Percentiles rank a stretch among this genome's conserved stretches.
phyloP scores from a whole-genome alignment of 2,888 invertebrate species.

The Parochlus steinenii region DNA sequence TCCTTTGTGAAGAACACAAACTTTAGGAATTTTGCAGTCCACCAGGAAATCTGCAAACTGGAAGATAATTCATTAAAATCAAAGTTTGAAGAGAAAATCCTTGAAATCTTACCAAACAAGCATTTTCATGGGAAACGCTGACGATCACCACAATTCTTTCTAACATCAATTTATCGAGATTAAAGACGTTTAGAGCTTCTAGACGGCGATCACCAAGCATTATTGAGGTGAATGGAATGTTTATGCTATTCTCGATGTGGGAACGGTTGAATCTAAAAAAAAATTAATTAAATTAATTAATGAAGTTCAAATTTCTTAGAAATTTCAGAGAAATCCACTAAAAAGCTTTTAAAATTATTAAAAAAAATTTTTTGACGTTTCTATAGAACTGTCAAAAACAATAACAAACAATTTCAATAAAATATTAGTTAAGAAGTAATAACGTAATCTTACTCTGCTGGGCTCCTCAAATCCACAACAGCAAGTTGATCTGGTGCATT shows the following conservation, averaged over 20 bases:
- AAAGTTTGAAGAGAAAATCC: conserved; percentile 14
- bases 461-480: conserved; percentile 51
- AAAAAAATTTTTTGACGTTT: conserved; percentile 5
- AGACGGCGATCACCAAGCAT: conserved; percentile 51
- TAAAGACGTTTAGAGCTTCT: conserved; percentile 48
- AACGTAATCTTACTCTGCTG: conserved; percentile 42
- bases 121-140: conserved; percentile 61
- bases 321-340: too few relatives aligned
- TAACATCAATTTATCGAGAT: conserved; percentile 38
- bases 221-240: conserved; percentile 73
- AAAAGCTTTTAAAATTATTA: too few relatives aligned
- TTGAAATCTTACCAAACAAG: conserved; percentile 42
- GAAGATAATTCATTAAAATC: conserved; percentile 18
- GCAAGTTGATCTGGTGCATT: conserved; percentile 37
- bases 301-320: conserved; percentile 19
- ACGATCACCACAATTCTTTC: conserved; percentile 58
- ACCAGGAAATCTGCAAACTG: conserved; percentile 80
- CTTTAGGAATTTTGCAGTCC: conserved; percentile 55
- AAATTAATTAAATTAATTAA: conserved; percentile 13
- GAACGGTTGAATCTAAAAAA: conserved; percentile 54
- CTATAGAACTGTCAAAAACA: too few relatives aligned
- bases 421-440: too few relatives aligned
- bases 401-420: too few relatives aligned
- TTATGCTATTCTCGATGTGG: conserved; percentile 65
- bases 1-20: conserved; percentile 78